These are phyloP conservation scores for Pleuronectes platessa DNA, from an alignment of 2,113 vertebrate species.

Conservation along the genomic window DNA sequence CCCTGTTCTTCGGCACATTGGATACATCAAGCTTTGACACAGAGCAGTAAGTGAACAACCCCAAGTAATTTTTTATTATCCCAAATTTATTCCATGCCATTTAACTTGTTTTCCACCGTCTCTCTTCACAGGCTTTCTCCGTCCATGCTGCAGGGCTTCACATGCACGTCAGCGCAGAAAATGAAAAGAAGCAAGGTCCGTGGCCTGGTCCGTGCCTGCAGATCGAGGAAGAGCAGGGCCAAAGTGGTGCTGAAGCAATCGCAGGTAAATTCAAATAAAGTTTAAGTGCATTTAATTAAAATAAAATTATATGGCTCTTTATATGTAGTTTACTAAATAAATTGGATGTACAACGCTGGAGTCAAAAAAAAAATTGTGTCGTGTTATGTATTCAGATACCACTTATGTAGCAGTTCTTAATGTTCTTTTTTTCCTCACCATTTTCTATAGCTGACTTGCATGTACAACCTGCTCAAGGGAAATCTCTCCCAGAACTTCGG, in stretches of 20 bases:
- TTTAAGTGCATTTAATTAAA: background rate
- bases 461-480: constrained; percentile 68
- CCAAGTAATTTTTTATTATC: background rate
- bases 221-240: constrained; percentile 22
- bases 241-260: constrained; percentile 67
- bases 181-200: constrained; percentile 21
- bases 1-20: constrained; percentile 56
- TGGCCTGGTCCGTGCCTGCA: constrained; percentile 52
- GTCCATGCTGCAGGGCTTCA: constrained; percentile 74
- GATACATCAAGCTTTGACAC: constrained; percentile 16
- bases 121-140: constrained; percentile 61
- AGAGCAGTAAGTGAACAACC: constrained; percentile 65
- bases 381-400: background rate
- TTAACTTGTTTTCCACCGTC: constrained; percentile 1
- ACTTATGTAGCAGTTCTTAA: background rate
- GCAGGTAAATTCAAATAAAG: constrained; percentile 55
- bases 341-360: background rate
- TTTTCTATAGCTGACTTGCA: constrained; percentile 73
- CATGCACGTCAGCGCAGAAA: constrained; percentile 45
- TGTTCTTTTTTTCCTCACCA: background rate
- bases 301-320: background rate
- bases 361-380: background rate
- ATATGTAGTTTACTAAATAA: background rate
- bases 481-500: constrained; percentile 46
- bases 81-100: background rate